phyloP scores from a whole-genome alignment of 2,888 invertebrate species.

The Eristalis arbustorum region DNA sequence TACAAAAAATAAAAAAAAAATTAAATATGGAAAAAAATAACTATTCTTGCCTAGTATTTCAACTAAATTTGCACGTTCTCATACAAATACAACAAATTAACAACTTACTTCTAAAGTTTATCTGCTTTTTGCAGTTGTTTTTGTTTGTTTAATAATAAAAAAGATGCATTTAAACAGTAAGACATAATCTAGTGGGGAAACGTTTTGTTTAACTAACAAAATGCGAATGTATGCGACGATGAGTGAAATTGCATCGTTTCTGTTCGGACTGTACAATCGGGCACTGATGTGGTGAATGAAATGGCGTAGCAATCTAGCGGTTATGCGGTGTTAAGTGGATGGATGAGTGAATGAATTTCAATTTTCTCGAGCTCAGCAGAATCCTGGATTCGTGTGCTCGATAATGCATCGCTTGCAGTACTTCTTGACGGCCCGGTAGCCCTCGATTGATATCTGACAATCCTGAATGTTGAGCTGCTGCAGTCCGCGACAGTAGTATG shows the following conservation, averaged over 20 bases:
- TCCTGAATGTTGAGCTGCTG: conserved; percentile 96
- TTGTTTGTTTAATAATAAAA: neutral
- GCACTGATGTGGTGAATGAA: neutral
- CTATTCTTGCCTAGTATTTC: conserved; percentile 58
- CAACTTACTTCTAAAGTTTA: conserved; percentile 29
- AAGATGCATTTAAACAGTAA: neutral
- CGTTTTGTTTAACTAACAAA: neutral
- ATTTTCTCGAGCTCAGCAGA: conserved; percentile 83
- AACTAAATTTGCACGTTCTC: conserved; percentile 57
- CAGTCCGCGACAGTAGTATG: conserved; percentile 93
- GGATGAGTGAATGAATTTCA: neutral
- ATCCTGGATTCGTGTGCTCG: conserved; percentile 97
- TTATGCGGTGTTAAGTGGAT: neutral
- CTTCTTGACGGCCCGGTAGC: conserved; percentile 94
- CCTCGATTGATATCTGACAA: conserved; percentile 93
- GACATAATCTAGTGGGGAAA: neutral
- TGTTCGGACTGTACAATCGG: neutral
- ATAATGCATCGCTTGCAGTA: conserved; percentile 96
- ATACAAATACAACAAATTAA: conserved; percentile 61
- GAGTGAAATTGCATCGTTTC: neutral
- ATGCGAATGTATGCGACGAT: neutral
- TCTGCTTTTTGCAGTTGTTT: neutral
- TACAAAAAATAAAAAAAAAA: neutral
- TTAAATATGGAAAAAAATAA: conserved; percentile 26
- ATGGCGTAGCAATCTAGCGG: neutral